Evolutionary conservation across 2,113 vertebrate species (phyloP).

Genomic region (Brachionichthys hirsutus): DNA sequence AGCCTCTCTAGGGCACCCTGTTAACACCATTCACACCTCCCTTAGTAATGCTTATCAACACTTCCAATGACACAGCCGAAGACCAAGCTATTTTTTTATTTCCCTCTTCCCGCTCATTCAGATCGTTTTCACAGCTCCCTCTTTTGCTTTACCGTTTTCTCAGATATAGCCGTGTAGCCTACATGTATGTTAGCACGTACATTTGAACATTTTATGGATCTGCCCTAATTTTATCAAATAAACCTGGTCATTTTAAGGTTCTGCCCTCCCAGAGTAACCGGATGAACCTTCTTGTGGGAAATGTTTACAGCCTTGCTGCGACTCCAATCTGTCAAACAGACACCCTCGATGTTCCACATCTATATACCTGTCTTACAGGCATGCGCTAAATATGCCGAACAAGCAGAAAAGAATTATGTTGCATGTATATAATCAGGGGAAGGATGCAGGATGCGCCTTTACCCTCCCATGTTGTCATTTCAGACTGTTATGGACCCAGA

Average conservation of each 20-base stretch:
- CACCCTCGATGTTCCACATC: constrained; percentile 53
- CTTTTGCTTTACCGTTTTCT: constrained; percentile 31
- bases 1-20: constrained; percentile 48
- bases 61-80: constrained; percentile 43
- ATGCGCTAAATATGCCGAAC: constrained; percentile 64
- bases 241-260: background rate
- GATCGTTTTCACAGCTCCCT: constrained; percentile 36
- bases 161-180: constrained; percentile 20
- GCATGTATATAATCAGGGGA: constrained; percentile 44
- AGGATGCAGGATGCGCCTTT: constrained; percentile 23
- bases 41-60: constrained; percentile 53
- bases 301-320: constrained; percentile 40
- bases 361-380: constrained; percentile 62
- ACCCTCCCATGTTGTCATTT: constrained; percentile 55
- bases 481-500: constrained; percentile 72
- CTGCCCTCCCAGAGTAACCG: constrained; percentile 28
- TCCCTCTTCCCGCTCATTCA: constrained; percentile 49
- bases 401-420: constrained; percentile 63
- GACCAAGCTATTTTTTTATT: constrained; percentile 51
- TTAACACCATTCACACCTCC: constrained; percentile 58
- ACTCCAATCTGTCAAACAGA: constrained; percentile 48
- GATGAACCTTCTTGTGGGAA: constrained; percentile 17
- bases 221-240: too few relatives aligned
- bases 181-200: constrained; percentile 1
- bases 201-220: too few relatives aligned